Percentiles rank a stretch among this genome's conserved stretches.
phyloP scores from a whole-genome alignment of 2,113 vertebrate genomes.

The Cyanoderma ruficeps region DNA sequence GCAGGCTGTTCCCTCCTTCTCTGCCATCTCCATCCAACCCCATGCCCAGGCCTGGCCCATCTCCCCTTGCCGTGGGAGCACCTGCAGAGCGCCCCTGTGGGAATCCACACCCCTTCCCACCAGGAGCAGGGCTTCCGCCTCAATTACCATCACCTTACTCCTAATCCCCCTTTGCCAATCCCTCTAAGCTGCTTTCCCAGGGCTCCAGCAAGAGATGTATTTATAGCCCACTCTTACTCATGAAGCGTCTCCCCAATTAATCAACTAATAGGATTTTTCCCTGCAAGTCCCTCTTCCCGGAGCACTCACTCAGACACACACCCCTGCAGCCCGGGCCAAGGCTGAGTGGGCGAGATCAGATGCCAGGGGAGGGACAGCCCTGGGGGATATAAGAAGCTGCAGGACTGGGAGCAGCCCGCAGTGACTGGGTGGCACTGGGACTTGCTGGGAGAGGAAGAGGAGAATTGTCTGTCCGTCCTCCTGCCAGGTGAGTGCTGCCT shows the following conservation, averaged over 20 bases:
- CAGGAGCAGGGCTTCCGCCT: neutral
- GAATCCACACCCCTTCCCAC: neutral
- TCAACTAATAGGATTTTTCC: constrained; percentile 65
- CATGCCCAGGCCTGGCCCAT: neutral
- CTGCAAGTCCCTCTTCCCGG: neutral
- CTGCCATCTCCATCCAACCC: neutral
- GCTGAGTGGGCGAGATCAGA: neutral
- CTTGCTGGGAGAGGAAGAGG: neutral
- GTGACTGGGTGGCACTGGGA: neutral
- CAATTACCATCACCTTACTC: constrained; percentile 43
- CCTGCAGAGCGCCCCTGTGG: neutral
- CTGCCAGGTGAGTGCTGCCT: neutral
- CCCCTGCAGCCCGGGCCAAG: neutral
- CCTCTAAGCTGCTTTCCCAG: constrained; percentile 53
- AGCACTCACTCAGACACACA: neutral
- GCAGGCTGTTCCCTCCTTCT: neutral
- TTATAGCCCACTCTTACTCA: constrained; percentile 61
- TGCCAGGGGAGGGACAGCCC: neutral
- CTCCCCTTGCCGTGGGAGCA: neutral
- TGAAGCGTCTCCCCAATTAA: constrained; percentile 15
- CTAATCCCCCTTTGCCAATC: constrained; percentile 53
- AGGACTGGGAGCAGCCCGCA: neutral
- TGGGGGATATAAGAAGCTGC: constrained; percentile 54
- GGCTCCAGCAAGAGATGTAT: neutral
- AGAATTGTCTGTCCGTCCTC: neutral